Evolutionary conservation across 2,113 vertebrate species (phyloP), one percentile per base, ranked within the genome.

Genomic region (Protobothrops flavoviridis): DNA sequence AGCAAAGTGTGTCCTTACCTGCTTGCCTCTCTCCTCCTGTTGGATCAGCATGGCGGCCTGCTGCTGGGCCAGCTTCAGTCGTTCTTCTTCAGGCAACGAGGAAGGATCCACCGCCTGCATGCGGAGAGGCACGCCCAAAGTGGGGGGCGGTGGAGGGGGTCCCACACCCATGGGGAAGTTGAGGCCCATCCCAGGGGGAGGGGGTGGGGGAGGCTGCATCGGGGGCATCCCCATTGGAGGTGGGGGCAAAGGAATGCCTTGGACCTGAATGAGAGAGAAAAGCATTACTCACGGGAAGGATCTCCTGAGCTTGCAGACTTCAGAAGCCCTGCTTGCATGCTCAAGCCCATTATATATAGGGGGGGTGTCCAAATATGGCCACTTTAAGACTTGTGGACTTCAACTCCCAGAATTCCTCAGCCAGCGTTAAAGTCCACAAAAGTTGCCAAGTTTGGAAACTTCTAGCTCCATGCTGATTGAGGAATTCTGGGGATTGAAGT

Each of bases 41-140:
- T 98, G 98, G 91, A 99, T 95, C 94, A 99, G 94, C 97, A 99
- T 98, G 29, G 98, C 98, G 0, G 98, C 98, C 93, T 98, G 97
- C 91, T 98, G 98, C 97, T 99, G 98, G 0, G 94, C 98, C 96
- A 99, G 97, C 96, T 99, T 98, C 94, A 98, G 97, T 33, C 98
- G 97, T 21, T 98, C 98, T 0, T 99, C 98, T 92, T 98, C 98
- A 0, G 97, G 97, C 91, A 99, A 90, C 0, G 93, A 92, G 64
- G 98, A 97, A 0, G 98, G 98, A 0, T 98, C 97, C 50, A 98
- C 91, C 26, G 96, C 95, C 0, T 97, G 97, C n/a, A 98, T 97
- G 50, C 98, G 98, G 94, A 98, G 97, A 0, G 98, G 97, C 43
- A 98, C 97, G 85, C 97, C 98, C 92, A 99, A 95, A 89, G 97